Evolutionary conservation across 2,797 vertebrate genomes (phyloP).

Genomic region (Nannoperca obscura): DNA sequence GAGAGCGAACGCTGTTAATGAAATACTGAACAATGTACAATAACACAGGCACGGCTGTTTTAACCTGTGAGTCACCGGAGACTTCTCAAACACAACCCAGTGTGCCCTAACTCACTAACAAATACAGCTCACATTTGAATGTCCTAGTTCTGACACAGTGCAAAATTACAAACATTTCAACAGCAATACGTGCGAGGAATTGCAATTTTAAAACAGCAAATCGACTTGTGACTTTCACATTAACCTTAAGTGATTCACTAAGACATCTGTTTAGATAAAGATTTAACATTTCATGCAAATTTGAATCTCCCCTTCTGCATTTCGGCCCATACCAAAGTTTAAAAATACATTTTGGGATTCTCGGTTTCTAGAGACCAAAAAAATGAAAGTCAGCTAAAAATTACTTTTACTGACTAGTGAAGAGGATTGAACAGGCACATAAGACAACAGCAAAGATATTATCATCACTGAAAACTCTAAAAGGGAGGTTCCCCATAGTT

Average conservation of each 20-base stretch:
- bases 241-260: conserved; percentile 22
- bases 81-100: conserved; percentile 47
- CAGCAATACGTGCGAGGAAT: neutral
- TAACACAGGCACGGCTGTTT: conserved; percentile 63
- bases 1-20: conserved; percentile 71
- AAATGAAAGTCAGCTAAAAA: conserved; percentile 79
- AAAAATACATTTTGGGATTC: conserved; percentile 81
- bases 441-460: conserved; percentile 32
- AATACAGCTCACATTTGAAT: conserved; percentile 5
- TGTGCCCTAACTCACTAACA: conserved; percentile 19
- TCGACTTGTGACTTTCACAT: conserved; percentile 13
- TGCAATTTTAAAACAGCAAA: conserved; percentile 13
- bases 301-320: conserved; percentile 69
- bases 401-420: conserved; percentile 44
- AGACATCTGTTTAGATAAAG: conserved; percentile 62
- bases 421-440: conserved; percentile 38
- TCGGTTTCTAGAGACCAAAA: conserved; percentile 84
- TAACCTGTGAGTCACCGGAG: conserved; percentile 72
- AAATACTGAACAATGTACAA: conserved; percentile 81
- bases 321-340: conserved; percentile 67
- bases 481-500: conserved; percentile 42
- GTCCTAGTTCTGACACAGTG: neutral
- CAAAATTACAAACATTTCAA: conserved; percentile 3
- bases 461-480: conserved; percentile 24
- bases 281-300: conserved; percentile 78